These are phyloP conservation scores for Chelonus insularis DNA, from an alignment of 1,140 invertebrate genomes.

Conservation along the genomic window DNA sequence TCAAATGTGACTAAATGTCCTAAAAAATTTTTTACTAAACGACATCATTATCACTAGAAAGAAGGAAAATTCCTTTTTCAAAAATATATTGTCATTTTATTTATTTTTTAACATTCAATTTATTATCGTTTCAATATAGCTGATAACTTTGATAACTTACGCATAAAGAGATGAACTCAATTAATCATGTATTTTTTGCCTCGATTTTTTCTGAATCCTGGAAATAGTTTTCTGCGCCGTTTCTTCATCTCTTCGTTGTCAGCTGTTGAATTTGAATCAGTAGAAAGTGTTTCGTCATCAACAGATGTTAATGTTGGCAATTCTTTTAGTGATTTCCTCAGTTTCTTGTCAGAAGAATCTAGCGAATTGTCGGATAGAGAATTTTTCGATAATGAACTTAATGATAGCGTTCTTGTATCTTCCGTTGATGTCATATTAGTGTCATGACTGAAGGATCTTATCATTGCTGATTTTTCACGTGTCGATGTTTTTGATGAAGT, in stretches of 20 bases:
- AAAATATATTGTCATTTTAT: too few species aligned
- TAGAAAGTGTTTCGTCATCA: constrained; percentile 59
- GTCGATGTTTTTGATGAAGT: constrained; percentile 1
- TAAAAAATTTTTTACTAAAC: too few species aligned
- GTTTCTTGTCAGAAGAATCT: constrained; percentile 34
- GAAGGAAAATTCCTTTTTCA: too few species aligned
- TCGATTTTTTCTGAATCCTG: constrained; percentile 54
- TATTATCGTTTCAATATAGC: too few species aligned
- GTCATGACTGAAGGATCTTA: constrained; percentile 54
- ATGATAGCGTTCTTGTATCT: constrained; percentile 25
- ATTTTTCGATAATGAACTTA: constrained; percentile 48
- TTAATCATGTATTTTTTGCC: constrained; percentile 54
- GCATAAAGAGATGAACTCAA: too few species aligned
- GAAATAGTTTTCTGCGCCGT: constrained; percentile 56
- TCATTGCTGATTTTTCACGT: constrained; percentile 31
- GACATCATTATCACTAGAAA: too few species aligned
- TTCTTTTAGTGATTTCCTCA: constrained; percentile 34
- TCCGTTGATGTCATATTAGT: constrained; percentile 47
- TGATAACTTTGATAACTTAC: too few species aligned
- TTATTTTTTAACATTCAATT: too few species aligned
- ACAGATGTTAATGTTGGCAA: constrained; percentile 47
- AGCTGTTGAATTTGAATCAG: constrained; percentile 61
- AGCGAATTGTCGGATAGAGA: constrained; percentile 60
- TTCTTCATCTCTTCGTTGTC: constrained; percentile 57
- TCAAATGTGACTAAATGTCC: too few species aligned